phyloP scores from a whole-genome alignment of 2,797 vertebrate species.

The Gambelia wislizenii region DNA sequence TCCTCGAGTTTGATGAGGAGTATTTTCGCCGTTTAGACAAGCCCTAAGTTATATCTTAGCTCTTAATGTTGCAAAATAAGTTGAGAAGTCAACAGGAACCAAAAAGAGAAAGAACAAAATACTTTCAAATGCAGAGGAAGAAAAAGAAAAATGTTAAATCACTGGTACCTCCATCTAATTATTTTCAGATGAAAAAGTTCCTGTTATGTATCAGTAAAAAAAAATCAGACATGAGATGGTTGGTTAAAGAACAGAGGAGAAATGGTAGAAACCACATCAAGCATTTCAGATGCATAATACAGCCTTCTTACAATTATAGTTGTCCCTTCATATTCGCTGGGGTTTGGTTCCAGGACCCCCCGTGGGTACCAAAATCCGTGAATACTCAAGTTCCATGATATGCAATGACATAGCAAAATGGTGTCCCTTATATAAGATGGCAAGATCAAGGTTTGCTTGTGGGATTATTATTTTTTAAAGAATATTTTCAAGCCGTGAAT shows the following conservation, averaged over 20 bases:
- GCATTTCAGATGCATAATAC: not conserved
- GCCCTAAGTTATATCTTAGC: too few relatives aligned
- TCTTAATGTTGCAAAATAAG: not conserved
- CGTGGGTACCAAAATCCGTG: too few relatives aligned
- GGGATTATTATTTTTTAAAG: too few relatives aligned
- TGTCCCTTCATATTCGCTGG: too few relatives aligned
- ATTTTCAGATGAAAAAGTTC: not conserved
- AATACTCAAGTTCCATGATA: too few relatives aligned
- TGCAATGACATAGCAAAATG: too few relatives aligned
- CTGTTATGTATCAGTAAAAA: not conserved
- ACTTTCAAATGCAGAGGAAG: not conserved
- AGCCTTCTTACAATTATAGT: not conserved
- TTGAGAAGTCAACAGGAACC: not conserved
- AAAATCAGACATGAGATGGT: not conserved
- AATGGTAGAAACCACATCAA: not conserved
- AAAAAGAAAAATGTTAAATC: not conserved
- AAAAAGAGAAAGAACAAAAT: not conserved
- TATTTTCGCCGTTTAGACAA: too few relatives aligned
- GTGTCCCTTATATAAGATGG: too few relatives aligned
- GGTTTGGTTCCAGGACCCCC: too few relatives aligned
- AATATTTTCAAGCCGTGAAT: too few relatives aligned
- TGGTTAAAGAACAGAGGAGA: not conserved
- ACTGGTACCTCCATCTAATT: not conserved
- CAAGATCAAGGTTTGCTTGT: too few relatives aligned
- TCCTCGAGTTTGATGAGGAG: too few relatives aligned